Conservation (phyloP, 2,888 invertebrate genomes). For the Dicycla oo region DNA sequence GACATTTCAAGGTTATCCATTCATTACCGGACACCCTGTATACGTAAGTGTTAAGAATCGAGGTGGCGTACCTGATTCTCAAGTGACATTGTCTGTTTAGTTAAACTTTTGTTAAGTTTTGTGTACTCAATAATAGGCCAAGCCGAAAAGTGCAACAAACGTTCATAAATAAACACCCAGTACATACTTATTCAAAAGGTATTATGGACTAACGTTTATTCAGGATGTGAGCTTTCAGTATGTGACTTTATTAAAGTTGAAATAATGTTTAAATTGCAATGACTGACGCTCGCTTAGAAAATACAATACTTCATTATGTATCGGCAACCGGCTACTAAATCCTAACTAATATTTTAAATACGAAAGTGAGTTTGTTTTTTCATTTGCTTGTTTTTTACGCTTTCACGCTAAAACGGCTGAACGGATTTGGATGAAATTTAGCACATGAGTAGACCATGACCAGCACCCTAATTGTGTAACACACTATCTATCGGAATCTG, state of each 20-base stretch:
- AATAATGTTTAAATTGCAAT: constrained; percentile 24
- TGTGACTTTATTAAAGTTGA: not conserved
- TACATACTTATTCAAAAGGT: not conserved
- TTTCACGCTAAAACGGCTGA: no score
- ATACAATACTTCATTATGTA: constrained; percentile 2
- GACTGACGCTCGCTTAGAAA: not conserved
- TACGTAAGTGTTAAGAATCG: not conserved
- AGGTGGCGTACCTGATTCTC: not conserved
- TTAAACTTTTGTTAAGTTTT: not conserved
- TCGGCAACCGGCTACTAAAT: no score
- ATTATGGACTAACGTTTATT: not conserved
- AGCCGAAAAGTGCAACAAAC: not conserved
- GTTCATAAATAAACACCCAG: not conserved
- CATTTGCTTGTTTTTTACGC: no score
- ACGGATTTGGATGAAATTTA: no score
- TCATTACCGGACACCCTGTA: no score
- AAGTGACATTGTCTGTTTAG: not conserved
- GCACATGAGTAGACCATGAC: no score
- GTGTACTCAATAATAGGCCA: not conserved
- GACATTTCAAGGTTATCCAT: no score
- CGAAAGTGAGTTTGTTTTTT: no score
- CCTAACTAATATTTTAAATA: no score
- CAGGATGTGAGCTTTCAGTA: not conserved
- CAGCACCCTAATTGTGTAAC: no score
- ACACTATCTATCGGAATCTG: no score